phyloP scores from a whole-genome alignment of 2,113 vertebrate genomes.

The Austrofundulus limnaeus region DNA sequence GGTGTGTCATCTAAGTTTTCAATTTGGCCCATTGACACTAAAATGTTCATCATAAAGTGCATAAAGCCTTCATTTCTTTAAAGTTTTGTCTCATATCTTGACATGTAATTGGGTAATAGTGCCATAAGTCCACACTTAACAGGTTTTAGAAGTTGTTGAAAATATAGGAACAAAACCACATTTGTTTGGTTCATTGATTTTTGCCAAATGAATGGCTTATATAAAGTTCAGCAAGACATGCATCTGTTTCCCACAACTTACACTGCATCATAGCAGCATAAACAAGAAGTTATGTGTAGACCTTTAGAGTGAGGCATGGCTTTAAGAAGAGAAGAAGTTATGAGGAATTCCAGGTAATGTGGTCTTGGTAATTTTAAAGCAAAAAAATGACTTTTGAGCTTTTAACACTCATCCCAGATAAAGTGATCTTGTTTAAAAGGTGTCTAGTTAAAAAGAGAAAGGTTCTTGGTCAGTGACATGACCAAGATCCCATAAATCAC shows the following conservation, averaged over 20 bases:
- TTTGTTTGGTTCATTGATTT: neutral
- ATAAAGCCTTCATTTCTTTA: neutral
- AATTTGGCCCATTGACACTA: neutral
- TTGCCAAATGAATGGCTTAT: no score
- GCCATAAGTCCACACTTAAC: no score
- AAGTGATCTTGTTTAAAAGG: no score
- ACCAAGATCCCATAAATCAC: no score
- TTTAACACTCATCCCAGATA: no score
- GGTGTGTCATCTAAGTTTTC: neutral
- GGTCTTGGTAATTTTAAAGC: no score
- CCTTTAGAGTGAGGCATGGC: neutral
- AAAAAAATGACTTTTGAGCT: no score
- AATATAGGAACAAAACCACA: neutral
- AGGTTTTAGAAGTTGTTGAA: neutral
- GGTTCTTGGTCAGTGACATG: no score
- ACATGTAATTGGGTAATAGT: neutral
- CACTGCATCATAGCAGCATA: neutral
- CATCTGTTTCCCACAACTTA: constrained; percentile 4
- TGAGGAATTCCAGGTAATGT: neutral
- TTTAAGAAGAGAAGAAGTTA: neutral
- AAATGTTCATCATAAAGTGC: neutral
- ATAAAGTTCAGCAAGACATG: constrained; percentile 1
- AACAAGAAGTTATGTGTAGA: neutral
- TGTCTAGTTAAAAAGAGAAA: no score
- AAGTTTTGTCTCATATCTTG: neutral